Evolutionary conservation across 1,140 invertebrate genomes (phyloP), one percentile per base, ranked within the genome.

Genomic region (Charaxes varanes): DNA sequence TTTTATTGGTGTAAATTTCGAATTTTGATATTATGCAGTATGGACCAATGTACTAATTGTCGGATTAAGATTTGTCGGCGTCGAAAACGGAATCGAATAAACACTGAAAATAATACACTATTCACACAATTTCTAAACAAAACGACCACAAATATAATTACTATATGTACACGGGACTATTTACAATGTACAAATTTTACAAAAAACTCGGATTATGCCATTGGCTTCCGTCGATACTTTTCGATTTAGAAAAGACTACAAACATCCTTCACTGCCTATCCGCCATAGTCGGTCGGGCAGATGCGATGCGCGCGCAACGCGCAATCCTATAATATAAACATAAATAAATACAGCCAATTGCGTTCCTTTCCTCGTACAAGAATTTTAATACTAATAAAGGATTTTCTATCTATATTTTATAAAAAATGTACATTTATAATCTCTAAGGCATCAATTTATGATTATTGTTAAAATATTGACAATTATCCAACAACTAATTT

Each of bases 121-220:
- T 84, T 83, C 73, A 84, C 79, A 85, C 74, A 83, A 80, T 78
- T 78, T 70, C 63, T 74, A 80, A 82, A 74, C 72, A 77, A 79
- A 79, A 74, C 67, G 70, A 76, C 60, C 80, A 84, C 80, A 85
- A 85, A 85, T 85, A 84, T 85, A 82, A 84, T 73, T 72, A 82
- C 82, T 85, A 84, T 84, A 83, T 85, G 73, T 85, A 85, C 82
- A 85, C 76, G 70, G 69, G 70, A 85, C 80, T 85, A 85, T 85
- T 85, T 85, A 85, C 82, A 85, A 85, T 84, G 76, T 83, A 78
- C 77, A 81, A 78, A 73, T 79, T 76, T 80, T 77, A 84, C 73
- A 79, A 74, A 80, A 79, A 70, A 74, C 67, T 55, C 66, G 64
- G 66, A 63, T 85, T 85, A 85, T 73, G 77, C 82, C 82, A 85